Evolutionary conservation across 2,888 invertebrate genomes (phyloP).

Genomic region (Chromoteleia sp.): DNA sequence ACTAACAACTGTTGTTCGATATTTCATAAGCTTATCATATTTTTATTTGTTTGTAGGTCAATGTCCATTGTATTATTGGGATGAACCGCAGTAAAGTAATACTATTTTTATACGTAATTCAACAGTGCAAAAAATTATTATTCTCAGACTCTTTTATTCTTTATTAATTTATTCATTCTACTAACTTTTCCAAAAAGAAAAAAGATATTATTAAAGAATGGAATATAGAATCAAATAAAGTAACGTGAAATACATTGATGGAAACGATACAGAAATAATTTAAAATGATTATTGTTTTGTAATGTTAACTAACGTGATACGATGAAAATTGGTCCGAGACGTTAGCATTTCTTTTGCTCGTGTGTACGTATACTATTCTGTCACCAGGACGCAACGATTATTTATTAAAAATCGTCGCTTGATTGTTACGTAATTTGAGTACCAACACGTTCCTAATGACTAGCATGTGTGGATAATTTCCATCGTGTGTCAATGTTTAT

Average conservation of each 20-base stretch:
- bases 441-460: slow-evolving; percentile 15
- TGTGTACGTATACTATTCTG: not conserved
- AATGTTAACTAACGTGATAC: not conserved
- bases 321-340: not conserved
- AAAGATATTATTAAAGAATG: not conserved
- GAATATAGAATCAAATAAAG: not conserved
- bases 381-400: slow-evolving; percentile 2
- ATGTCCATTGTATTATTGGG: slow-evolving; percentile 69
- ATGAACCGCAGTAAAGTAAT: slow-evolving; percentile 66
- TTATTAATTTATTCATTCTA: slow-evolving; percentile 46
- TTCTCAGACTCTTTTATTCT: slow-evolving; percentile 42
- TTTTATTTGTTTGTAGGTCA: slow-evolving; percentile 69
- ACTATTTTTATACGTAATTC: slow-evolving; percentile 68
- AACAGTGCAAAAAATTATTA: slow-evolving; percentile 51
- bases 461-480: slow-evolving; percentile 34
- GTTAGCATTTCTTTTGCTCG: not conserved
- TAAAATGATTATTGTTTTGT: not conserved
- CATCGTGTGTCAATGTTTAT: slow-evolving; percentile 32
- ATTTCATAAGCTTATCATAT: slow-evolving; percentile 62
- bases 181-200: slow-evolving; percentile 31
- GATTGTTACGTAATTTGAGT: not conserved
- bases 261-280: not conserved
- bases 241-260: not conserved
- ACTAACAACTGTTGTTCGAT: slow-evolving; percentile 49
- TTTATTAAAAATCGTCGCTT: not conserved